These are phyloP conservation scores for pig (Sus scrofa) DNA, from an alignment of 2,113 vertebrate genomes.

Conservation along the genomic window T2T-Sscrofa CM000824.6:42124001-42124500, in stretches of 20 bases:
- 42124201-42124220: neutral
- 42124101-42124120: neutral
- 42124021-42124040: constrained; percentile 9
- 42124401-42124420: neutral
- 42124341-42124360: neutral
- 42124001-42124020: constrained; percentile 19
- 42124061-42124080: neutral
- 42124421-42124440: constrained; percentile 38
- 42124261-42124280: constrained; percentile 7
- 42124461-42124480: neutral
- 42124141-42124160: neutral
- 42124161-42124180: constrained; percentile 4
- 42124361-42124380: neutral
- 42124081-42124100: neutral
- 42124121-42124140: constrained; percentile 6
- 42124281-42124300: neutral
- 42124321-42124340: neutral
- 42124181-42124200: neutral
- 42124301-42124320: constrained; percentile 52
- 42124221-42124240: constrained; percentile 28
- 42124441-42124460: neutral
- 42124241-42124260: constrained; percentile 17
- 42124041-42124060: neutral
- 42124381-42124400: neutral
- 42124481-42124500: constrained; percentile 36